These are phyloP conservation scores for Athetis lepigone DNA, from an alignment of 2,888 invertebrate genomes.

Conservation along the genomic window DNA sequence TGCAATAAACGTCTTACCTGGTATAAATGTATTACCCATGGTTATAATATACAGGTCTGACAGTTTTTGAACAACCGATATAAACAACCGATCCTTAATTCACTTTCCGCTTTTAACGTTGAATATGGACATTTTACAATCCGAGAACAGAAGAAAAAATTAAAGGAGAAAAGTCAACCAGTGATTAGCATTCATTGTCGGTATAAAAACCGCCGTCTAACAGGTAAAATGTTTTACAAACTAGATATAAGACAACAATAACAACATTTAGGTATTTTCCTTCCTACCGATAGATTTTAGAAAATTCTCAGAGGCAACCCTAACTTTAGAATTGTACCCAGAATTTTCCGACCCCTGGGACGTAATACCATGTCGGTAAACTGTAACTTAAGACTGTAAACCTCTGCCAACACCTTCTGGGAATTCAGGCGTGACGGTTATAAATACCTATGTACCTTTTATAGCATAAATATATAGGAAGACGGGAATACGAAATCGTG, in stretches of 20 bases:
- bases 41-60: too few relatives aligned
- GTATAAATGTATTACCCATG: too few relatives aligned
- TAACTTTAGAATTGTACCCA: constrained; percentile 14
- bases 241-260: neutral
- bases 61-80: too few relatives aligned
- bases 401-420: constrained; percentile 20
- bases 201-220: too few relatives aligned
- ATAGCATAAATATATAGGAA: neutral
- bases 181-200: too few relatives aligned
- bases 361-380: constrained; percentile 14
- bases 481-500: constrained; percentile 19
- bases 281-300: neutral
- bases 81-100: too few relatives aligned
- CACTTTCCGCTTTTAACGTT: too few relatives aligned
- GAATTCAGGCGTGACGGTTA: constrained; percentile 10
- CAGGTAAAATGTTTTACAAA: neutral
- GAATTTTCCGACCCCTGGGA: constrained; percentile 11
- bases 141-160: too few relatives aligned
- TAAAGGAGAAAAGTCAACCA: too few relatives aligned
- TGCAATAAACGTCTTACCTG: too few relatives aligned
- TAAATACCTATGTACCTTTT: constrained; percentile 23
- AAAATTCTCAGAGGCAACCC: constrained; percentile 1
- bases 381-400: constrained; percentile 22
- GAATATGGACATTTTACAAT: too few relatives aligned
- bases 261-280: neutral